These are phyloP conservation scores for Melitaea athalia DNA, from an alignment of 2,888 invertebrate genomes.

Conservation along the genomic window DNA sequence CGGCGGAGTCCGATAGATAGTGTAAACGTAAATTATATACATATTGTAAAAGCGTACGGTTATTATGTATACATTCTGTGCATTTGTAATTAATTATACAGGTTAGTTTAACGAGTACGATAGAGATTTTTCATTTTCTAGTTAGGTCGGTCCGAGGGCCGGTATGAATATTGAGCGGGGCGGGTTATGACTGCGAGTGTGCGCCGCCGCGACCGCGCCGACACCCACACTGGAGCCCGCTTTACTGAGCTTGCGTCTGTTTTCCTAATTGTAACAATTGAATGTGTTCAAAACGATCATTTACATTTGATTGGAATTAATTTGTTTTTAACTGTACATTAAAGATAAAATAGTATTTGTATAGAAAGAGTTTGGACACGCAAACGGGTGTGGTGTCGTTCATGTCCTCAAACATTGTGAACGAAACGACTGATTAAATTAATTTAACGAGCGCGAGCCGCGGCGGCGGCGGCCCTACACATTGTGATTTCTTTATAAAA, in stretches of 20 bases:
- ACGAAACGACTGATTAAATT: constrained; percentile 77
- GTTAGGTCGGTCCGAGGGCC: constrained; percentile 54
- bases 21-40: constrained; percentile 61
- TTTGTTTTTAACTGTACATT: not conserved
- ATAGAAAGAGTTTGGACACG: constrained; percentile 15
- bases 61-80: constrained; percentile 72
- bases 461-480: constrained; percentile 56
- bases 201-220: constrained; percentile 18
- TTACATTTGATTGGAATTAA: not conserved
- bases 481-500: constrained; percentile 82
- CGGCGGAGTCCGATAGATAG: constrained; percentile 34
- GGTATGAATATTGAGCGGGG: constrained; percentile 44
- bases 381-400: constrained; percentile 19
- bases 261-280: not conserved
- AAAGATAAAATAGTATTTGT: not conserved
- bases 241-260: not conserved
- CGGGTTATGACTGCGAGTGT: constrained; percentile 31
- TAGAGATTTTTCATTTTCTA: constrained; percentile 69
- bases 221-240: not conserved
- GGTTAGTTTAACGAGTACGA: constrained; percentile 72
- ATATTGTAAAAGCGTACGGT: constrained; percentile 76
- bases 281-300: not conserved
- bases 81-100: constrained; percentile 82
- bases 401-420: constrained; percentile 46
- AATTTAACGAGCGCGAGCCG: constrained; percentile 56